Conservation (phyloP, 1,140 invertebrate genomes). For the Drosophila tsacasi region DNA sequence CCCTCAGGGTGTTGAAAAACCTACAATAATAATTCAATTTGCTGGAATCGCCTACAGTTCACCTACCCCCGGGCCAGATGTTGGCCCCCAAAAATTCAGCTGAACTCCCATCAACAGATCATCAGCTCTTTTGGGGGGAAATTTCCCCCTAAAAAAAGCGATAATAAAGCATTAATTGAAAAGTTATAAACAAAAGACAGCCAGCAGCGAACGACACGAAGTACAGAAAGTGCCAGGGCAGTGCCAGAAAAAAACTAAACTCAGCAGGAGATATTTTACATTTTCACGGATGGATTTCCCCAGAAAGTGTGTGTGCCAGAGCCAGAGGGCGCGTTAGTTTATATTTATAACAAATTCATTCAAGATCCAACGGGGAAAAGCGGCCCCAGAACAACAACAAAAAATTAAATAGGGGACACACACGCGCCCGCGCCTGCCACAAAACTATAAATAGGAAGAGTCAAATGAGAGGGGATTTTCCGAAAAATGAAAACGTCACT, state of each 20-base stretch:
- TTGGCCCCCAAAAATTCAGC: constrained; percentile 38
- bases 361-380: constrained; percentile 41
- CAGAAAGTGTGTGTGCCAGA: constrained; percentile 52
- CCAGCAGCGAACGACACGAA: constrained; percentile 16
- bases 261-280: constrained; percentile 69
- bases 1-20: constrained; percentile 32
- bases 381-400: constrained; percentile 14
- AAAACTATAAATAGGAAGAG: constrained; percentile 56
- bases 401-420: constrained; percentile 44
- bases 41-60: constrained; percentile 18
- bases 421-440: constrained; percentile 53
- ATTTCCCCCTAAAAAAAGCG: constrained; percentile 32
- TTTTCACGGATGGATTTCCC: constrained; percentile 70
- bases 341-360: constrained; percentile 68
- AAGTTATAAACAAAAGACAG: constrained; percentile 63
- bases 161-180: constrained; percentile 68
- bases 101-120: constrained; percentile 60
- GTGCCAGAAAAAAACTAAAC: constrained; percentile 57
- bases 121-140: constrained; percentile 25
- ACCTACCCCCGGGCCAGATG: constrained; percentile 37
- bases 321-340: constrained; percentile 51
- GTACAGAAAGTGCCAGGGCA: constrained; percentile 21
- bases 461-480: constrained; percentile 65
- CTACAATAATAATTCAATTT: constrained; percentile 54
- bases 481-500: constrained; percentile 69